A percentile compares a stretch with the other conserved stretches of the same genome.
Evolutionary conservation across 1,140 invertebrate species (phyloP).

Genomic region (Caenorhabditis elegans): WBcel235 BX284603.4:7982501-7983000

Average conservation of each 20-base stretch:
- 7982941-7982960: slow-evolving; percentile 53
- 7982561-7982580: too few species aligned
- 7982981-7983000: slow-evolving; percentile 49
- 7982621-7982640: too few species aligned
- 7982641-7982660: too few species aligned
- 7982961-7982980: slow-evolving; percentile 52
- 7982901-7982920: slow-evolving; percentile 45
- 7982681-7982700: too few species aligned
- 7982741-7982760: slow-evolving; percentile 27
- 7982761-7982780: slow-evolving; percentile 33
- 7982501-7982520: background rate
- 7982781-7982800: slow-evolving; percentile 48
- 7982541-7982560: background rate
- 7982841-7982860: slow-evolving; percentile 38
- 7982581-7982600: too few species aligned
- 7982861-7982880: too few species aligned
- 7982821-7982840: slow-evolving; percentile 28
- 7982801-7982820: slow-evolving; percentile 42
- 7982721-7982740: background rate
- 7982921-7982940: slow-evolving; percentile 55
- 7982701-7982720: too few species aligned
- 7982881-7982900: too few species aligned
- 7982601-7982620: too few species aligned
- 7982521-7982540: background rate
- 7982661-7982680: too few species aligned